Evolutionary conservation across 2,888 invertebrate species (phyloP).

Genomic region (Noctua pronuba): DNA sequence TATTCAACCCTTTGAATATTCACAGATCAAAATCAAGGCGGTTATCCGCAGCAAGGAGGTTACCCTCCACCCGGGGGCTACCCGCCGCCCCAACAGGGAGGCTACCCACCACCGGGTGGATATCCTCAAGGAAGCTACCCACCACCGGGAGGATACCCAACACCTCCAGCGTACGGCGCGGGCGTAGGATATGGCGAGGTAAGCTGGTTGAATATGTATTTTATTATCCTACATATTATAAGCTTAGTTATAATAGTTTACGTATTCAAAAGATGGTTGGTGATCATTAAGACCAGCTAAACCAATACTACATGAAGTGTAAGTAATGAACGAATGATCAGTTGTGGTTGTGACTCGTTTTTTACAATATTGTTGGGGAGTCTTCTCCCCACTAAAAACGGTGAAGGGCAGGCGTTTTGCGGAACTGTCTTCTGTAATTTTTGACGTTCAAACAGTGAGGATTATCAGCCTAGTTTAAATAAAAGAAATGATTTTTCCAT

Average conservation of each 20-base stretch:
- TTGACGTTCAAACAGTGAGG: not conserved
- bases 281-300: not conserved
- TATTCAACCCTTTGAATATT: constrained; percentile 16
- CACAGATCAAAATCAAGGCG: constrained; percentile 84
- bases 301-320: not conserved
- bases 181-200: constrained; percentile 83
- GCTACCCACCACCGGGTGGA: constrained; percentile 77
- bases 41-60: constrained; percentile 77
- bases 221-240: not conserved
- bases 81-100: constrained; percentile 78
- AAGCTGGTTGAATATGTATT: constrained; percentile 48
- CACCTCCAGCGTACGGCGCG: constrained; percentile 77
- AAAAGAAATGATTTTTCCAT: not conserved
- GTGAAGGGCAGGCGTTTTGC: not conserved
- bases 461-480: not conserved
- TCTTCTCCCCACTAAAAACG: not conserved
- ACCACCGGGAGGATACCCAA: constrained; percentile 77
- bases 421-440: not conserved
- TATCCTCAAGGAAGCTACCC: constrained; percentile 79
- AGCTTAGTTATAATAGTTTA: not conserved
- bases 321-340: not conserved
- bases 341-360: not conserved
- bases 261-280: not conserved
- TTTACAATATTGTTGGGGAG: not conserved
- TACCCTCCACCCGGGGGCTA: constrained; percentile 78